Evolutionary conservation across 1,140 invertebrate species (phyloP).

Genomic region (Bombyx mandarina): DNA sequence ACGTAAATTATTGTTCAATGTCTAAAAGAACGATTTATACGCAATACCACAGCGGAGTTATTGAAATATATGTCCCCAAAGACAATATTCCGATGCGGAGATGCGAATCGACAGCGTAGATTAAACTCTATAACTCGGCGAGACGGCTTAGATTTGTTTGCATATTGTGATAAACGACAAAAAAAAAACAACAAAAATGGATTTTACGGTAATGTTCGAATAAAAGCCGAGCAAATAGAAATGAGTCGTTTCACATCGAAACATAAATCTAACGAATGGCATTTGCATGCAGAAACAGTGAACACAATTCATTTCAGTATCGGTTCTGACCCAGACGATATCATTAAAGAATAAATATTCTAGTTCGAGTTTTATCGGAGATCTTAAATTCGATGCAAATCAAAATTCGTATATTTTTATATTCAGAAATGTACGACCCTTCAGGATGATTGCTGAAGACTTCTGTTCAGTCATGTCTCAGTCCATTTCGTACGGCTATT

Average conservation of each 20-base stretch:
- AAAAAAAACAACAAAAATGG: conserved; percentile 44
- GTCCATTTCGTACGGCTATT: no score
- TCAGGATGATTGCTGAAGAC: no score
- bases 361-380: neutral
- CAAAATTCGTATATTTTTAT: no score
- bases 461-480: no score
- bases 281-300: conserved; percentile 35
- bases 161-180: conserved; percentile 11
- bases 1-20: conserved; percentile 51
- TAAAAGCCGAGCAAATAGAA: conserved; percentile 43
- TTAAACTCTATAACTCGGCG: conserved; percentile 10
- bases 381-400: neutral
- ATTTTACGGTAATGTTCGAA: conserved; percentile 39
- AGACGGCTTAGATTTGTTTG: conserved; percentile 13
- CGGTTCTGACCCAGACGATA: conserved; percentile 15
- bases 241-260: conserved; percentile 40
- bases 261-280: conserved; percentile 45
- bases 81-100: conserved; percentile 30
- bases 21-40: conserved; percentile 57
- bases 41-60: conserved; percentile 44
- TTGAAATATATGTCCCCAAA: conserved; percentile 59
- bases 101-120: conserved; percentile 9
- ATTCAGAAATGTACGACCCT: no score
- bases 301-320: conserved; percentile 28
- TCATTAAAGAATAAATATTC: conserved; percentile 12